These are phyloP conservation scores for Marronus borbonicus DNA, from an alignment of 2,888 invertebrate genomes.

Conservation along the genomic window DNA sequence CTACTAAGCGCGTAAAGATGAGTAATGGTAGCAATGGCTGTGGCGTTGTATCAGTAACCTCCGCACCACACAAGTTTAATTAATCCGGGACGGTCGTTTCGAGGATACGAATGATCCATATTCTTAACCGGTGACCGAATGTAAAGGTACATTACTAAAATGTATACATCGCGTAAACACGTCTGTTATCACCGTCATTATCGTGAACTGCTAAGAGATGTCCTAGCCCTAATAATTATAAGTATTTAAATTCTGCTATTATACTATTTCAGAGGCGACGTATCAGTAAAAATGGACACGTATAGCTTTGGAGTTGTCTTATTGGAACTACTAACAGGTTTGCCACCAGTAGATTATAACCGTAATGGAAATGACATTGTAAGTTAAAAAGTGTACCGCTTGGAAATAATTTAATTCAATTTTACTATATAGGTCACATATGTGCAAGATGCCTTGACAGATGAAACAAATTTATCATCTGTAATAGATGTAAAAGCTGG, in stretches of 20 bases:
- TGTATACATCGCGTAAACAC: background rate
- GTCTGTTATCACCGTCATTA: background rate
- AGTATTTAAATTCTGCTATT: slow-evolving; percentile 5
- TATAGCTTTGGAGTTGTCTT: slow-evolving; percentile 86
- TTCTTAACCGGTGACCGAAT: too few relatives aligned
- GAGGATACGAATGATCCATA: too few relatives aligned
- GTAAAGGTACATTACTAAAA: background rate
- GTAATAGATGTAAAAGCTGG: slow-evolving; percentile 75
- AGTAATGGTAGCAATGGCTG: too few relatives aligned
- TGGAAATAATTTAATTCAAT: background rate
- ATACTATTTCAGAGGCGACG: slow-evolving; percentile 71
- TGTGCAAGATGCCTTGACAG: slow-evolving; percentile 18
- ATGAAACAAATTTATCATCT: slow-evolving; percentile 23
- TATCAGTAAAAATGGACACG: slow-evolving; percentile 69
- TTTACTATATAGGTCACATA: slow-evolving; percentile 15
- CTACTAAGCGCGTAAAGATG: too few relatives aligned
- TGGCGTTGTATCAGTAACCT: too few relatives aligned
- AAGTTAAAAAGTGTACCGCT: slow-evolving; percentile 57
- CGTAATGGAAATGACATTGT: slow-evolving; percentile 72
- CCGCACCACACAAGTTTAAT: too few relatives aligned
- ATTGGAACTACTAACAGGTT: slow-evolving; percentile 81
- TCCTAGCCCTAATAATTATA: too few relatives aligned
- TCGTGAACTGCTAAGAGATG: too few relatives aligned
- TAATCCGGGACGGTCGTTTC: too few relatives aligned
- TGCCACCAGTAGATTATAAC: slow-evolving; percentile 76